phyloP scores from a whole-genome alignment of 2,113 vertebrate species.

The Panthera tigris region DNA sequence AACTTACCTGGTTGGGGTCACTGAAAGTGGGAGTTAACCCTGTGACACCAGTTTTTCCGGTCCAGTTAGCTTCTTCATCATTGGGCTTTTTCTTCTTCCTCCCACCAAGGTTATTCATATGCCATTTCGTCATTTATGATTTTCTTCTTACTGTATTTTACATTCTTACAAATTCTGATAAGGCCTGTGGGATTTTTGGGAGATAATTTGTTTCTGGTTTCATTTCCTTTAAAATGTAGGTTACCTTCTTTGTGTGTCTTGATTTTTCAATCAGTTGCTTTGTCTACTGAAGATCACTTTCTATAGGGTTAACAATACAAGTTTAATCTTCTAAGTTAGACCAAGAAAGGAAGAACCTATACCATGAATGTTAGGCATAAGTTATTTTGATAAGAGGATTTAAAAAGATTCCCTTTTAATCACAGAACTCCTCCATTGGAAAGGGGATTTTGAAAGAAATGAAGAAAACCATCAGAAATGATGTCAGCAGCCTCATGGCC shows the following conservation, averaged over 20 bases:
- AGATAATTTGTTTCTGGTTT: conserved; percentile 69
- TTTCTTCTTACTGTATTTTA: neutral
- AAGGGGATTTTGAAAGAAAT: conserved; percentile 60
- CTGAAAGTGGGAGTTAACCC: neutral
- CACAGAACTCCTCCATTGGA: conserved; percentile 52
- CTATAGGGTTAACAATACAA: neutral
- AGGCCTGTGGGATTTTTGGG: conserved; percentile 22
- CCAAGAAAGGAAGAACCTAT: neutral
- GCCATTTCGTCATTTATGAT: conserved; percentile 1
- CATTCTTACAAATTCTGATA: neutral
- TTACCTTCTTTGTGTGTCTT: neutral
- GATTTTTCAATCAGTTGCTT: conserved; percentile 36
- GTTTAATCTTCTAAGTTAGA: neutral
- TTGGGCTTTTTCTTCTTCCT: neutral
- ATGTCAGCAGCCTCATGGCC: conserved; percentile 19
- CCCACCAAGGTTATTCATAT: neutral
- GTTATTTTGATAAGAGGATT: neutral
- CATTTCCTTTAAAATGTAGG: conserved; percentile 78
- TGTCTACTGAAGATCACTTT: conserved; percentile 33
- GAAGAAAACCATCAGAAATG: conserved; percentile 38
- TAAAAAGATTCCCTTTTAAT: conserved; percentile 3
- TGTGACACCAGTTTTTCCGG: neutral
- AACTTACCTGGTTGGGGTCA: neutral
- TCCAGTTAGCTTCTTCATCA: neutral
- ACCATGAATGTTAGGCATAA: neutral